A percentile compares a stretch with the other conserved stretches of the same genome.
Conservation (phyloP, 2,888 invertebrate species). For the Hemistola chrysoprasaria region DNA sequence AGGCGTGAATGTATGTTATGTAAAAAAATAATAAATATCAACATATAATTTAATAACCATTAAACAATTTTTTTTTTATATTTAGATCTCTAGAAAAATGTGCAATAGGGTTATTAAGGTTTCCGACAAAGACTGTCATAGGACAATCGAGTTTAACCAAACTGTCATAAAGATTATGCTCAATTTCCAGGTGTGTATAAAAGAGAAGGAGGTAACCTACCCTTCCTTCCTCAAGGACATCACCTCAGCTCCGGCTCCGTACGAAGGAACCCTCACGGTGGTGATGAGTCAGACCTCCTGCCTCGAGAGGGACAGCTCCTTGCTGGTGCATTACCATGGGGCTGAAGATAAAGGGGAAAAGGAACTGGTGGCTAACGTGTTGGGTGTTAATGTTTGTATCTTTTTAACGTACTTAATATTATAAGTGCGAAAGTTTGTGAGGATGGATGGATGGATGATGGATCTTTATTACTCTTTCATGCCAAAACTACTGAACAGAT, state of each 20-base stretch:
- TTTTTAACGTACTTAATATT: background rate
- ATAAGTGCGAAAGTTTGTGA: background rate
- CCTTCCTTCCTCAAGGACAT: conserved; percentile 50
- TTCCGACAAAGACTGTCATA: too few relatives aligned
- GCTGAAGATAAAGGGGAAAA: conserved; percentile 36
- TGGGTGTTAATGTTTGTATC: conserved; percentile 52
- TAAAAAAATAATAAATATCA: too few relatives aligned
- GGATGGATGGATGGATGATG: background rate
- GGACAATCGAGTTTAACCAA: too few relatives aligned
- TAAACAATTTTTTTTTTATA: too few relatives aligned
- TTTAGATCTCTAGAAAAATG: too few relatives aligned
- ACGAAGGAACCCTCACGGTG: conserved; percentile 50
- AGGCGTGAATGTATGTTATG: too few relatives aligned
- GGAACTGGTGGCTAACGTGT: conserved; percentile 43
- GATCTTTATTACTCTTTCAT: background rate
- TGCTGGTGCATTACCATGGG: conserved; percentile 52
- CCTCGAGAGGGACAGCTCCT: conserved; percentile 39
- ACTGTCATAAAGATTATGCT: too few relatives aligned
- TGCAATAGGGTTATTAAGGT: too few relatives aligned
- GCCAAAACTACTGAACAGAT: too few relatives aligned
- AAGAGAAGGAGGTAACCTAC: conserved; percentile 52
- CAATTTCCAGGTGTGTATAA: conserved; percentile 52
- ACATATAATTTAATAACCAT: too few relatives aligned
- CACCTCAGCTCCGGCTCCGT: conserved; percentile 47
- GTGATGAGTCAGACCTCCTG: conserved; percentile 41